These are phyloP conservation scores for Quadroppia sp. DNA, from an alignment of 2,888 invertebrate genomes.

Conservation along the genomic window DNA sequence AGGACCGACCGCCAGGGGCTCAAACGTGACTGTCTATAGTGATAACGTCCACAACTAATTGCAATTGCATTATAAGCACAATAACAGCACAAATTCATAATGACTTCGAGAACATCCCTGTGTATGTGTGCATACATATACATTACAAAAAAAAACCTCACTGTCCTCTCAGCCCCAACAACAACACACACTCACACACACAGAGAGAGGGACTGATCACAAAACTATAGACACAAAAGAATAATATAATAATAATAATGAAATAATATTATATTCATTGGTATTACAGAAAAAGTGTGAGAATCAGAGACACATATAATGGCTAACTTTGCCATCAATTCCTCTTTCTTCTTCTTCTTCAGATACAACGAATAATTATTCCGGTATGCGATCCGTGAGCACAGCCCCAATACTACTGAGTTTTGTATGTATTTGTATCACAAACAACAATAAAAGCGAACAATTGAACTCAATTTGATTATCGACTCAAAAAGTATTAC, in stretches of 20 bases:
- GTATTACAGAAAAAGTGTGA: background rate
- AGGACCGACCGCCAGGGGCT: background rate
- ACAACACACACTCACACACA: too few relatives aligned
- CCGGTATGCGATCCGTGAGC: background rate
- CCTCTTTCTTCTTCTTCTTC: background rate
- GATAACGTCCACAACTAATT: conserved; percentile 16
- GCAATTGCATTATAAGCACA: conserved; percentile 17
- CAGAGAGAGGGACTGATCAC: too few relatives aligned
- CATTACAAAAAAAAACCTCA: background rate
- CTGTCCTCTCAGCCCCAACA: too few relatives aligned
- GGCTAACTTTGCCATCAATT: background rate
- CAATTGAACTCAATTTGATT: too few relatives aligned
- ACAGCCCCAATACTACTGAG: too few relatives aligned
- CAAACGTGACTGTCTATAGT: conserved; percentile 19
- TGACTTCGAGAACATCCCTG: background rate
- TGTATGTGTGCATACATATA: background rate
- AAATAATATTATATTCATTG: too few relatives aligned
- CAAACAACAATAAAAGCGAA: too few relatives aligned
- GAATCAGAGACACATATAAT: too few relatives aligned
- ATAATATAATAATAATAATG: background rate
- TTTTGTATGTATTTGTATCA: too few relatives aligned
- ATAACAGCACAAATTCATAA: conserved; percentile 14
- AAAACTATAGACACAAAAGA: too few relatives aligned
- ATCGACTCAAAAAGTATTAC: too few relatives aligned
- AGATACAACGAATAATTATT: background rate